A percentile compares a stretch with the other conserved stretches of the same genome.
These are phyloP conservation scores for Triops cancriformis DNA, from an alignment of 1,140 invertebrate genomes.

Conservation along the genomic window DNA sequence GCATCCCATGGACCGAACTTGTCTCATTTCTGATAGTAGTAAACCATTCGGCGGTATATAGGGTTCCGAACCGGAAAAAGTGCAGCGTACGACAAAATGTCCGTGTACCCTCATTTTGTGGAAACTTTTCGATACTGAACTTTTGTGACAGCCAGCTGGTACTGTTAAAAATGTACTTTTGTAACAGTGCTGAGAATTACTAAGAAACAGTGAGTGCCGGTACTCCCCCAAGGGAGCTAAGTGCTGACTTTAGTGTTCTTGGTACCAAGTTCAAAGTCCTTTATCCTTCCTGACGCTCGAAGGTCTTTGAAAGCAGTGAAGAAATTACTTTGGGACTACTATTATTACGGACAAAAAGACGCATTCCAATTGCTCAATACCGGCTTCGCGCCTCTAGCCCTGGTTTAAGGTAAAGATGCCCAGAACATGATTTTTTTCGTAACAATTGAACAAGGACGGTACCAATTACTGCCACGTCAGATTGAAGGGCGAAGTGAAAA, in stretches of 20 bases:
- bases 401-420: not conserved
- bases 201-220: no score
- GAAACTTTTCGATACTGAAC: not conserved
- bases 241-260: not conserved
- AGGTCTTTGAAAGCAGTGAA: no score
- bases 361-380: no score
- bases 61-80: no score
- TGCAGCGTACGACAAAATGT: no score
- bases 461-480: not conserved
- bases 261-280: not conserved
- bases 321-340: no score
- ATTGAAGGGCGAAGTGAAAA: not conserved
- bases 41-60: no score
- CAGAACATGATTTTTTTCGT: not conserved
- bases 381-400: not conserved
- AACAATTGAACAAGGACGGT: not conserved
- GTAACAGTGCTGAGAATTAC: not conserved
- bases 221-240: no score
- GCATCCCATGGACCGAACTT: no score
- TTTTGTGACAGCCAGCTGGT: not conserved
- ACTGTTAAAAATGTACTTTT: not conserved
- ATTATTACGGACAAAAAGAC: no score
- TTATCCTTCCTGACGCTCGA: not conserved
- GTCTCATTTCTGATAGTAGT: no score
- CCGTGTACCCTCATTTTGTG: not conserved